A percentile compares a stretch with the other conserved stretches of the same genome.
These are phyloP conservation scores for Chamaetylas fuelleborni DNA, from an alignment of 2,113 vertebrate species.

Conservation along the genomic window DNA sequence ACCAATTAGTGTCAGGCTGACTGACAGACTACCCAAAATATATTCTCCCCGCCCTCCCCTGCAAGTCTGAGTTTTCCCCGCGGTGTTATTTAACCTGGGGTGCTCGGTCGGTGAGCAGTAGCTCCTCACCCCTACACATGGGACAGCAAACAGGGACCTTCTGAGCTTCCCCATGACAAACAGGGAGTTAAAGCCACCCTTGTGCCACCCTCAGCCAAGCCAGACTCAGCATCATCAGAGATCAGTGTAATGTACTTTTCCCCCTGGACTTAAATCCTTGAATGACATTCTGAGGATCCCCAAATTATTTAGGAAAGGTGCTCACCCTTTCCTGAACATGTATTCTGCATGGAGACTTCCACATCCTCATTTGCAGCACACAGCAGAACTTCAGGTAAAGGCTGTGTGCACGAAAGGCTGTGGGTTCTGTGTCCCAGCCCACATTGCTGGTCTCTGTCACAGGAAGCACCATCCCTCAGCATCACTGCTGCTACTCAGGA, in stretches of 20 bases:
- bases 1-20: slow-evolving; percentile 69
- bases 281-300: background rate
- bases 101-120: background rate
- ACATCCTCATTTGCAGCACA: background rate
- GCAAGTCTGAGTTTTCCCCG: background rate
- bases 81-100: background rate
- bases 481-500: background rate
- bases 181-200: background rate
- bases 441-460: fast-evolving
- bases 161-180: background rate
- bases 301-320: background rate
- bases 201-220: background rate
- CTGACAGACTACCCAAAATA: slow-evolving; percentile 63
- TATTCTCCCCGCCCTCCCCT: background rate
- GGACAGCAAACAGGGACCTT: background rate
- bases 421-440: background rate
- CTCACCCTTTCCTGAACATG: background rate
- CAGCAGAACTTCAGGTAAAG: background rate
- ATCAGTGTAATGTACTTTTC: fast-evolving
- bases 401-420: fast-evolving
- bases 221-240: background rate
- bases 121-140: background rate
- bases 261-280: background rate
- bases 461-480: background rate
- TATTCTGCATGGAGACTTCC: background rate